Evolutionary conservation across 1,140 invertebrate species (phyloP).

Genomic region (Cydia fagiglandana): DNA sequence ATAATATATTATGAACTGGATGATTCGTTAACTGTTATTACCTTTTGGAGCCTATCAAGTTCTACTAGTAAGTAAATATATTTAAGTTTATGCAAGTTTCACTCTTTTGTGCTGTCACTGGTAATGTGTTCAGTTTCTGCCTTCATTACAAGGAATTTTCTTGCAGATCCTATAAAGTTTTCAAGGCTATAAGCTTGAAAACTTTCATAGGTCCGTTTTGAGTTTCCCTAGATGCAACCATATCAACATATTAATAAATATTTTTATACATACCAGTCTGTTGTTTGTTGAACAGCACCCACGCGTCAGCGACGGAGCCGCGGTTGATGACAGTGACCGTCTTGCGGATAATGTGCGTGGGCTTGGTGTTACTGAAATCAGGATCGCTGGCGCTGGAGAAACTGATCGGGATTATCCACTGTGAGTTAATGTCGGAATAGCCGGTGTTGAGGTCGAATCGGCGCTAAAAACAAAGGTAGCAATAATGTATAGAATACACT

Average conservation of each 20-base stretch:
- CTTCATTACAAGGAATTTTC: too few relatives aligned
- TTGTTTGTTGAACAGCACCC: constrained; percentile 82
- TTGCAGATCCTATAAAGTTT: too few relatives aligned
- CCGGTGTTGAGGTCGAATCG: constrained; percentile 69
- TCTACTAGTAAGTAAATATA: too few relatives aligned
- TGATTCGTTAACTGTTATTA: too few relatives aligned
- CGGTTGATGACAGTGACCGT: constrained; percentile 51
- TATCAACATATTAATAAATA: background rate
- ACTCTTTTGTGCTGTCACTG: too few relatives aligned
- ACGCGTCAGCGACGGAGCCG: constrained; percentile 63
- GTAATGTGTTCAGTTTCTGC: too few relatives aligned
- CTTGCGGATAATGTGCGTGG: constrained; percentile 51
- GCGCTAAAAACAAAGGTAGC: constrained; percentile 45
- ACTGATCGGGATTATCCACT: constrained; percentile 81
- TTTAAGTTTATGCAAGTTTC: too few relatives aligned
- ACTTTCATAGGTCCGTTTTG: too few relatives aligned
- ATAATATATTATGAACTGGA: too few relatives aligned
- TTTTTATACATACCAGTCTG: constrained; percentile 72
- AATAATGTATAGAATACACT: too few relatives aligned
- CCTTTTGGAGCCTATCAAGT: too few relatives aligned
- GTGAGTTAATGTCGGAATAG: constrained; percentile 45
- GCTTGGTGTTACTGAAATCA: constrained; percentile 75
- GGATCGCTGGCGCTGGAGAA: constrained; percentile 68
- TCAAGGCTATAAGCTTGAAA: too few relatives aligned
- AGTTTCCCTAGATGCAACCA: background rate